These are phyloP conservation scores for Xiphorhynchus erythropygius DNA, from an alignment of 2,797 vertebrate genomes.

Conservation along the genomic window DNA sequence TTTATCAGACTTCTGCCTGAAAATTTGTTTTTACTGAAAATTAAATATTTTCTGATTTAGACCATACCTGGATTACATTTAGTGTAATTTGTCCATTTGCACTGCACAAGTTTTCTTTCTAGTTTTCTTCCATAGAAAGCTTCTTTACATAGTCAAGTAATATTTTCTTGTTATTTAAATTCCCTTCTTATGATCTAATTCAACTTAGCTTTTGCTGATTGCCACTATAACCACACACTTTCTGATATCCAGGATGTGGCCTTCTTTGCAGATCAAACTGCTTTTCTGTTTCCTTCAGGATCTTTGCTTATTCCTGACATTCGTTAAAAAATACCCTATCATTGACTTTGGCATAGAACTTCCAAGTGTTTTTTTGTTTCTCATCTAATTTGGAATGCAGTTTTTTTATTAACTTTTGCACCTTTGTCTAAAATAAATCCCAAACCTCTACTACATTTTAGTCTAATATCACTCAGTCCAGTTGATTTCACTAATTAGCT, in stretches of 20 bases:
- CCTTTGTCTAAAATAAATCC: constrained; percentile 19
- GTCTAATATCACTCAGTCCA: background rate
- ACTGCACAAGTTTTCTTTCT: background rate
- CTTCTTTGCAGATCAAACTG: background rate
- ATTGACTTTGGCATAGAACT: background rate
- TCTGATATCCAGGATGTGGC: background rate
- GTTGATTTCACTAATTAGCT: constrained; percentile 45
- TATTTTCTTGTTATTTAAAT: background rate
- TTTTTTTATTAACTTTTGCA: background rate
- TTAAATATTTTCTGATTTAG: background rate
- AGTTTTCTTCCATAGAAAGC: background rate
- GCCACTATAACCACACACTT: background rate
- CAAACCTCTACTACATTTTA: background rate
- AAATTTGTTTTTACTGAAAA: background rate
- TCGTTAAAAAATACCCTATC: background rate
- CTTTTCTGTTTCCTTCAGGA: background rate
- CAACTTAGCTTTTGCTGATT: background rate
- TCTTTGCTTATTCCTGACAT: background rate
- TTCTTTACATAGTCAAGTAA: background rate
- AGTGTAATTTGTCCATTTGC: background rate
- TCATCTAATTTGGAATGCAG: background rate
- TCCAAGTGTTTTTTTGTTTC: background rate
- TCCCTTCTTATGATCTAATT: background rate
- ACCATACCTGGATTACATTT: background rate
- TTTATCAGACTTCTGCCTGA: background rate